These are phyloP conservation scores for Prietella phreatophila DNA, from an alignment of 2,113 vertebrate species.

Conservation along the genomic window DNA sequence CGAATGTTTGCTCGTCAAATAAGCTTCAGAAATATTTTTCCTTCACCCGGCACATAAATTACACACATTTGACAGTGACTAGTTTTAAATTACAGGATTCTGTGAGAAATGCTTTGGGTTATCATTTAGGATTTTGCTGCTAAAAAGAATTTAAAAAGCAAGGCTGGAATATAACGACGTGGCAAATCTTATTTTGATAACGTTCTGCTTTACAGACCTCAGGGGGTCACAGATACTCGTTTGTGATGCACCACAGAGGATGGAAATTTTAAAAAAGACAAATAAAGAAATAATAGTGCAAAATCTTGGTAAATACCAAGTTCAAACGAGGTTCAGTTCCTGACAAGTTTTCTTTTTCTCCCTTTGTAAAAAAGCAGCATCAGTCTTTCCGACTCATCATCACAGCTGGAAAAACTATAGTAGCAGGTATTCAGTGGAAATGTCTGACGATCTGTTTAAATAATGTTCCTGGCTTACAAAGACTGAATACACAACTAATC, in stretches of 20 bases:
- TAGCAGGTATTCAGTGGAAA: background rate
- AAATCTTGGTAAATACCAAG: background rate
- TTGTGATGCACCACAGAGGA: background rate
- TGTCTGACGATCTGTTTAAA: background rate
- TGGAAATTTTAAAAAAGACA: background rate
- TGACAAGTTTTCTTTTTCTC: background rate
- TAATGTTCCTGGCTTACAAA: no score
- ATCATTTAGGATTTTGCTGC: background rate
- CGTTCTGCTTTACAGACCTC: background rate
- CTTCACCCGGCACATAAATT: background rate
- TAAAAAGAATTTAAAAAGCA: background rate
- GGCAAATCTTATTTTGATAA: conserved; percentile 9
- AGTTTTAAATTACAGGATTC: background rate
- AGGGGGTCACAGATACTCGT: background rate
- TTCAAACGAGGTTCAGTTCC: background rate
- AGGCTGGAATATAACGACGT: background rate
- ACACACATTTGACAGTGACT: background rate
- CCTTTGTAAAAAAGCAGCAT: no score
- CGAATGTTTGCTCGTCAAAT: background rate
- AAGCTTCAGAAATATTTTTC: background rate
- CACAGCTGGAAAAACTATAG: background rate
- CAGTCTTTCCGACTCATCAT: no score
- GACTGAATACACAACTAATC: background rate
- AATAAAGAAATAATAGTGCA: no score
- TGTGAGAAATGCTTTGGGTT: background rate